phyloP scores from a whole-genome alignment of 2,113 vertebrate species.

The Mormoops blainvillei region DNA sequence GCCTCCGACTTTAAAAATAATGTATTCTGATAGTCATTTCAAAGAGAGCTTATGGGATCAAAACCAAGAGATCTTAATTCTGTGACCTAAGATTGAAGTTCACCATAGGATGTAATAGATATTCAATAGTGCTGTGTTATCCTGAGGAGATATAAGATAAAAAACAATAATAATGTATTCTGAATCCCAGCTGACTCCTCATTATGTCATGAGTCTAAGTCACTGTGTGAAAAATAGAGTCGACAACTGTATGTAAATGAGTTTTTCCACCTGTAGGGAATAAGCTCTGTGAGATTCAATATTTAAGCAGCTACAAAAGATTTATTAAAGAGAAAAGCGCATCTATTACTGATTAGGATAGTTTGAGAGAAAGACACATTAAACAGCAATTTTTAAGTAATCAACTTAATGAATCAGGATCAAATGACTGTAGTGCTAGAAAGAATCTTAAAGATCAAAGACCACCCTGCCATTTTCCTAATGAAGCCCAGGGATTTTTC shows the following conservation, averaged over 20 bases:
- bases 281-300: constrained; percentile 9
- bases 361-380: constrained; percentile 25
- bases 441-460: constrained; percentile 4
- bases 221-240: not conserved
- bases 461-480: not conserved
- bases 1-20: not conserved
- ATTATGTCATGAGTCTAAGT: not conserved
- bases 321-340: constrained; percentile 12
- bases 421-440: not conserved
- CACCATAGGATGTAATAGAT: not conserved
- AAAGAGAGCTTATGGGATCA: not conserved
- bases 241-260: not conserved
- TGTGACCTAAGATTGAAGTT: not conserved
- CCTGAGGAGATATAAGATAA: not conserved
- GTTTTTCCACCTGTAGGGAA: not conserved
- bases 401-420: constrained; percentile 22
- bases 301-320: not conserved
- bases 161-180: not conserved
- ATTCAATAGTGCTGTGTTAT: not conserved
- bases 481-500: not conserved
- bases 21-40: constrained; percentile 1
- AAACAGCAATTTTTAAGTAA: not conserved
- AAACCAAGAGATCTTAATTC: not conserved
- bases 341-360: not conserved
- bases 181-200: constrained; percentile 27